phyloP scores from a whole-genome alignment of 2,797 vertebrate species.

The Manis javanica region DNA sequence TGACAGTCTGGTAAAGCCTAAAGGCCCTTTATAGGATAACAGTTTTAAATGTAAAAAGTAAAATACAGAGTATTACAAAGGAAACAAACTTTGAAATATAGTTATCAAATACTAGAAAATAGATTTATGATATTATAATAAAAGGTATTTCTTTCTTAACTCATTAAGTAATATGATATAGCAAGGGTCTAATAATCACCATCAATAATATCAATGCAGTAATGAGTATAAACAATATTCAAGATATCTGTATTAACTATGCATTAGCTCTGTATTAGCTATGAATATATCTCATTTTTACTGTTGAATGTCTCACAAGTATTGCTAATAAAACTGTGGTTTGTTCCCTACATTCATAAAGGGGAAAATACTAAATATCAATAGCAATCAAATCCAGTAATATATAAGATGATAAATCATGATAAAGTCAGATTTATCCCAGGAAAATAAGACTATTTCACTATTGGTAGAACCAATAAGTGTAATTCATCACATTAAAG shows the following conservation, averaged over 20 bases:
- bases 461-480: not conserved
- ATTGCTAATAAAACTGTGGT: not conserved
- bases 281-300: slow-evolving; percentile 23
- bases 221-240: not conserved
- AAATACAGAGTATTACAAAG: not conserved
- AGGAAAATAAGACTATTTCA: not conserved
- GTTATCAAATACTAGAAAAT: not conserved
- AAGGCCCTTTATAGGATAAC: not conserved
- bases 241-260: not conserved
- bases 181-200: not conserved
- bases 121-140: not conserved
- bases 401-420: not conserved
- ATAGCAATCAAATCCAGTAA: not conserved
- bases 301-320: not conserved
- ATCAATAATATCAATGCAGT: not conserved
- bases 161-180: not conserved
- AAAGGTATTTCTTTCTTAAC: not conserved
- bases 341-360: not conserved
- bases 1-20: not conserved
- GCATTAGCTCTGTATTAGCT: not conserved
- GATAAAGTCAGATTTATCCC: not conserved
- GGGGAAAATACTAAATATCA: not conserved
- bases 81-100: not conserved
- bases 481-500: not conserved
- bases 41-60: not conserved